These are phyloP conservation scores for Cyclargus thomasi DNA, from an alignment of 1,140 invertebrate species.

Conservation along the genomic window DNA sequence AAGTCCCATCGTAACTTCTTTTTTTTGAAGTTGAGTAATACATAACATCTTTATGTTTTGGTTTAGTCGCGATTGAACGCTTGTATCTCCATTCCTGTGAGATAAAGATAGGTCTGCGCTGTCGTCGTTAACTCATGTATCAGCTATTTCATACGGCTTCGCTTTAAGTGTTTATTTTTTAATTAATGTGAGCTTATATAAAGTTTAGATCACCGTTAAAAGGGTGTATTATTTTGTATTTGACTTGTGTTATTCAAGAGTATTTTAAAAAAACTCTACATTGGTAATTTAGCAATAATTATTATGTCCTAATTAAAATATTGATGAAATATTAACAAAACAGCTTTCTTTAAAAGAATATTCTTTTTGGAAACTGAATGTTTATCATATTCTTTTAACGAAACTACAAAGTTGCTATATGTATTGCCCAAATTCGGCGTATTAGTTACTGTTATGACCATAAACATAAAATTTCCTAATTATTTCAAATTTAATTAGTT, in stretches of 20 bases:
- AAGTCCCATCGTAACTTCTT: too few relatives aligned
- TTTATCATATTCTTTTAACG: background rate
- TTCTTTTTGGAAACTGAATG: background rate
- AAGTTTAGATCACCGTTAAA: background rate
- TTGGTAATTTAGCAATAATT: too few relatives aligned
- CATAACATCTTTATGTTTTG: background rate
- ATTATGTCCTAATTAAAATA: too few relatives aligned
- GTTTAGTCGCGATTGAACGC: background rate
- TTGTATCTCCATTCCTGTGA: background rate
- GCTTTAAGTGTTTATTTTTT: background rate
- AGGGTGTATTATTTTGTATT: background rate
- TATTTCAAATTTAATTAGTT: constrained; percentile 13
- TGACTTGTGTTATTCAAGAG: background rate
- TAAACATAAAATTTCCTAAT: constrained; percentile 11
- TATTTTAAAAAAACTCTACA: too few relatives aligned
- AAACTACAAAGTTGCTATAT: background rate
- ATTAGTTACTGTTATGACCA: constrained; percentile 5
- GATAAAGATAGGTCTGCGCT: constrained; percentile 2
- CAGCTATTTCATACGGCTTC: background rate
- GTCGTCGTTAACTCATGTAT: background rate
- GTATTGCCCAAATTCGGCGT: background rate
- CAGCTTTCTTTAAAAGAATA: background rate
- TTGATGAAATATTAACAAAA: too few relatives aligned
- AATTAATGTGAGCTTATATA: background rate
- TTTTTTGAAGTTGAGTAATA: too few relatives aligned